These are phyloP conservation scores for Euwallacea fornicatus DNA, from an alignment of 1,140 invertebrate genomes.

Conservation along the genomic window DNA sequence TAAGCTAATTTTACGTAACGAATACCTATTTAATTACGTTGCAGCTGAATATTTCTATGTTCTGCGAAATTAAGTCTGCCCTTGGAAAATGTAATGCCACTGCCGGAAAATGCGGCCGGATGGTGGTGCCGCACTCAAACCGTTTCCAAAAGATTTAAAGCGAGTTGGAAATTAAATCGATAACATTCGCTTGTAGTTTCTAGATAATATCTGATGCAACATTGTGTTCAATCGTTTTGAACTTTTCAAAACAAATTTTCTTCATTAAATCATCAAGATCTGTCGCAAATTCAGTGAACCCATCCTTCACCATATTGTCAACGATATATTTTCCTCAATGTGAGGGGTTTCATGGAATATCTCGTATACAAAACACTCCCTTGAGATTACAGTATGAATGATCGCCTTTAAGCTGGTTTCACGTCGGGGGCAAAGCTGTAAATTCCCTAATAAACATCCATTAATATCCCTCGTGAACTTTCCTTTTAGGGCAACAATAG, in stretches of 20 bases:
- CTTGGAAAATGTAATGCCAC: not conserved
- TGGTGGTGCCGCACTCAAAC: not conserved
- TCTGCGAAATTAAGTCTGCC: not conserved
- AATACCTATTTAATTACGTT: not conserved
- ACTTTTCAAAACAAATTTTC: not conserved
- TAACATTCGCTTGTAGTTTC: not conserved
- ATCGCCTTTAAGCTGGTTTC: not conserved
- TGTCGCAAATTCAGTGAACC: not conserved
- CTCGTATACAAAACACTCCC: too few relatives aligned
- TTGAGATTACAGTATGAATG: not conserved
- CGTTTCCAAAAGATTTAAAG: not conserved
- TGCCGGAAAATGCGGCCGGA: not conserved
- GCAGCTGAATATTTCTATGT: constrained; percentile 2
- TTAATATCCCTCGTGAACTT: constrained; percentile 7
- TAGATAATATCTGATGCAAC: not conserved
- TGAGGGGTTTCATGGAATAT: too few relatives aligned
- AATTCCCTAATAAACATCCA: constrained; percentile 14
- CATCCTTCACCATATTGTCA: too few relatives aligned
- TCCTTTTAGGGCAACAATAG: constrained; percentile 19
- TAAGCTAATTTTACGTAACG: not conserved
- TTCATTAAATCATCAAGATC: not conserved
- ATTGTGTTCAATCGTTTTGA: not conserved
- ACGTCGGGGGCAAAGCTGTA: not conserved
- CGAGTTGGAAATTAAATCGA: not conserved
- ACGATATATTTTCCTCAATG: too few relatives aligned